Conservation (phyloP, 2,888 invertebrate genomes). For the Platerodrilus igneus region DNA sequence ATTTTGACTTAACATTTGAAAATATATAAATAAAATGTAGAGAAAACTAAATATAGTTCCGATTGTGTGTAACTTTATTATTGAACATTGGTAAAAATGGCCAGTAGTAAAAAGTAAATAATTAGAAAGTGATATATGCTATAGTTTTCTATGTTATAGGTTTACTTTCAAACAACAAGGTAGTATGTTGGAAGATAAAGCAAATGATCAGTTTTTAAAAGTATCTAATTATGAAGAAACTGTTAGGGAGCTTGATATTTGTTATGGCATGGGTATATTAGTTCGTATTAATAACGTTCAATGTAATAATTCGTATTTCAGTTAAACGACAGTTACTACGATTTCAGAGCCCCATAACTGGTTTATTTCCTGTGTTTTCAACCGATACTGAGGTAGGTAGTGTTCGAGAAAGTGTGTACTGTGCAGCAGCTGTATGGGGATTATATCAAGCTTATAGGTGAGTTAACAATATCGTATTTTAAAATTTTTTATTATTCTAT, state of each 20-base stretch:
- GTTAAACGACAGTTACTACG: slow-evolving; percentile 87
- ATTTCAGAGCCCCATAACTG: slow-evolving; percentile 90
- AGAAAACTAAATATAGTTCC: too few species aligned
- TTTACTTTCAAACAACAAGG: too few species aligned
- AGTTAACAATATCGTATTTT: slow-evolving; percentile 25
- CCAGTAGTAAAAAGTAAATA: too few species aligned
- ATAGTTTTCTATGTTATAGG: too few species aligned
- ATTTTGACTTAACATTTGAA: too few species aligned
- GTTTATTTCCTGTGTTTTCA: slow-evolving; percentile 84
- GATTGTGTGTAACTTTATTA: too few species aligned
- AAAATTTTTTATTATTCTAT: too few species aligned
- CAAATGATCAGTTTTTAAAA: slow-evolving; percentile 76
- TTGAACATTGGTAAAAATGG: too few species aligned
- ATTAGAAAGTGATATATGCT: too few species aligned
- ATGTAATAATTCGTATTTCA: slow-evolving; percentile 42
- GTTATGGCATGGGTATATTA: slow-evolving; percentile 83
- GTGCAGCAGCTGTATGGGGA: slow-evolving; percentile 95
- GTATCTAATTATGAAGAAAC: slow-evolving; percentile 86
- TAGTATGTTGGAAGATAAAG: slow-evolving; percentile 55
- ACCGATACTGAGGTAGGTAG: slow-evolving; percentile 77
- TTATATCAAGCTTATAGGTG: slow-evolving; percentile 95
- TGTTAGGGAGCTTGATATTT: slow-evolving; percentile 83
- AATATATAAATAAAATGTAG: too few species aligned
- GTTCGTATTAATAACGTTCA: too few species aligned
- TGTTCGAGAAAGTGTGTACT: slow-evolving; percentile 94